Evolutionary conservation across 1,140 invertebrate genomes (phyloP).

Genomic region (Macrotrachela quadricornifera): DNA sequence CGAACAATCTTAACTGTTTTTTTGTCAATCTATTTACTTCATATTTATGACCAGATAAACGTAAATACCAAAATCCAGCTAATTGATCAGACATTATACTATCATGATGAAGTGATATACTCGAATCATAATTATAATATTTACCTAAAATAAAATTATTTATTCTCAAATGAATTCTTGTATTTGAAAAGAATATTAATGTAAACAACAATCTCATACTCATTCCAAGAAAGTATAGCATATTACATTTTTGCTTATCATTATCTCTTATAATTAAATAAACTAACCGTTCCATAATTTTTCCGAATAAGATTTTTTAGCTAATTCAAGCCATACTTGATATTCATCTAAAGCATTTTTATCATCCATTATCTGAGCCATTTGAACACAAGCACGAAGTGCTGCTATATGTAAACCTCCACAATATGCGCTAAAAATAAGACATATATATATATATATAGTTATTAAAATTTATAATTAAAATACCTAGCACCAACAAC

Average conservation of each 20-base stretch:
- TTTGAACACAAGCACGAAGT: conserved; percentile 44
- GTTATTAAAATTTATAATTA: background rate
- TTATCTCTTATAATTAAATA: background rate
- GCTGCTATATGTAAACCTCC: conserved; percentile 67
- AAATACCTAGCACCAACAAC: conserved; percentile 61
- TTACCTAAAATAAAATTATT: conserved; percentile 30
- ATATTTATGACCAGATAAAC: conserved; percentile 32
- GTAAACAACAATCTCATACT: no score
- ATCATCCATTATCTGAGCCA: conserved; percentile 46
- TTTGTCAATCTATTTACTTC: background rate
- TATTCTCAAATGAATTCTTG: no score
- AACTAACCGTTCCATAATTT: conserved; percentile 67
- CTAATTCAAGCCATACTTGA: conserved; percentile 45
- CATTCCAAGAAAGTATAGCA: background rate
- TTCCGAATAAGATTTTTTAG: conserved; percentile 45
- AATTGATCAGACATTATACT: conserved; percentile 76
- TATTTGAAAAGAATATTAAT: no score
- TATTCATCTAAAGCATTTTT: conserved; percentile 43
- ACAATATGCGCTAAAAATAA: conserved; percentile 57
- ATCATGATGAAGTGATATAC: conserved; percentile 36
- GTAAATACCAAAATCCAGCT: conserved; percentile 66
- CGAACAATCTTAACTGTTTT: no score
- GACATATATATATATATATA: conserved; percentile 10
- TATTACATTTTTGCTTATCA: background rate
- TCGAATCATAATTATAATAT: conserved; percentile 63